Evolutionary conservation across 2,797 vertebrate genomes (phyloP), one percentile per base, ranked within the genome.

Genomic region (Chaetodon trifasciatus): DNA sequence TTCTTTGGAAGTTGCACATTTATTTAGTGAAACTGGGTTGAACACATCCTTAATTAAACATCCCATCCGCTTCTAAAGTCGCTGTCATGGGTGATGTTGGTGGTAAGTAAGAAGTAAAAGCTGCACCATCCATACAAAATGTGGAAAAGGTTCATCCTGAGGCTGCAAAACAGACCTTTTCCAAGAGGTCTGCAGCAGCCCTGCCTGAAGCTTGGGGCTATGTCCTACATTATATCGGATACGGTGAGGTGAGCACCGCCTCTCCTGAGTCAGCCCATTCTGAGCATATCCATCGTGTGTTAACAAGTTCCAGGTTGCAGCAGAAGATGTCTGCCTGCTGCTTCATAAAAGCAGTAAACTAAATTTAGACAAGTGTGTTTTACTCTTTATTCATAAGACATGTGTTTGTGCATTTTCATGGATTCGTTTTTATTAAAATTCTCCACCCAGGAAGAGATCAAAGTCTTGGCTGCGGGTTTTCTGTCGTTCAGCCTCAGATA

Each of bases 171-270:
- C 53, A 76, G 42, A 78, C 15, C 19, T 56, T 63, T 64, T 62
- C 7, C 53, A 24, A 60, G 4, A 57, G 50, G 44, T 70, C 46
- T 66, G 60, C 9, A 13, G 2, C 32, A 46, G 53, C 7, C 44
- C 44, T 24, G 75, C 62, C 56, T 44, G 74, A 35, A 74, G 84
- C 56, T 32, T 52, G 55, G 35, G 61, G 47, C 70, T 66, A 47
- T 42, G 70, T 66, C 62, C 67, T 63, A 70, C 52, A 44, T 64
- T 55, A 28, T 19, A 77, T 39, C 9, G 2, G 37, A 76, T 64
- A 53, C 6, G 23, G 23, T 3, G 42, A 58, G 44, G 40, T 52
- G 68, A 79, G 42, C 39, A n/a, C 63, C 16, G 3, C 24, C 7
- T 67, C 35, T 44, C n/a, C 60, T 13, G 9, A 73, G 32, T 67